These are phyloP conservation scores for Notolepis coatsorum DNA, from an alignment of 2,797 vertebrate genomes.

Conservation along the genomic window DNA sequence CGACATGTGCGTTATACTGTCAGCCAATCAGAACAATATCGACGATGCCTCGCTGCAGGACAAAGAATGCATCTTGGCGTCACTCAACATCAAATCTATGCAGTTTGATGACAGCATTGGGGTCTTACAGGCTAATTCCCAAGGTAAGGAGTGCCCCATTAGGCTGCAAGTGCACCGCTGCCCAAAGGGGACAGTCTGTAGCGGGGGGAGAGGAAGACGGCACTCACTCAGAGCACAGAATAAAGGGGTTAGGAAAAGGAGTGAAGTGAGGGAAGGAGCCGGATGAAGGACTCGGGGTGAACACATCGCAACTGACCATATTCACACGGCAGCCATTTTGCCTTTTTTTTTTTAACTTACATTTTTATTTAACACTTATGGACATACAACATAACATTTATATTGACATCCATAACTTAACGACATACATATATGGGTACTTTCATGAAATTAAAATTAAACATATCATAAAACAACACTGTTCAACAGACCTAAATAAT, in stretches of 20 bases:
- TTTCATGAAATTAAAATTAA: too few relatives aligned
- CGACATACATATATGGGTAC: too few relatives aligned
- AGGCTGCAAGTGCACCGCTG: slow-evolving; percentile 81
- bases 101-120: slow-evolving; percentile 99
- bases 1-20: slow-evolving; percentile 99
- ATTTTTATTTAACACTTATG: too few relatives aligned
- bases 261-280: background rate
- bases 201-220: slow-evolving; percentile 82
- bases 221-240: slow-evolving; percentile 74
- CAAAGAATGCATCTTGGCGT: slow-evolving; percentile 99
- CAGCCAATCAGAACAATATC: slow-evolving; percentile 99
- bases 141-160: slow-evolving; percentile 95
- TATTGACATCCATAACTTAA: too few relatives aligned
- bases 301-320: too few relatives aligned
- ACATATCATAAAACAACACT: too few relatives aligned
- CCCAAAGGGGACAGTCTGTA: slow-evolving; percentile 87
- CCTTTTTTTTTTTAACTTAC: too few relatives aligned
- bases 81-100: slow-evolving; percentile 99
- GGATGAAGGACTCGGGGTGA: background rate
- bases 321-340: too few relatives aligned
- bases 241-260: slow-evolving; percentile 35
- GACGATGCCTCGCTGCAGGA: slow-evolving; percentile 99
- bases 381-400: too few relatives aligned
- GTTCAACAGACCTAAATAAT: too few relatives aligned
- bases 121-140: slow-evolving; percentile 99